Base-by-base conservation (phyloP, 2,113 vertebrate genomes). In the Dromas ardeola region DNA sequence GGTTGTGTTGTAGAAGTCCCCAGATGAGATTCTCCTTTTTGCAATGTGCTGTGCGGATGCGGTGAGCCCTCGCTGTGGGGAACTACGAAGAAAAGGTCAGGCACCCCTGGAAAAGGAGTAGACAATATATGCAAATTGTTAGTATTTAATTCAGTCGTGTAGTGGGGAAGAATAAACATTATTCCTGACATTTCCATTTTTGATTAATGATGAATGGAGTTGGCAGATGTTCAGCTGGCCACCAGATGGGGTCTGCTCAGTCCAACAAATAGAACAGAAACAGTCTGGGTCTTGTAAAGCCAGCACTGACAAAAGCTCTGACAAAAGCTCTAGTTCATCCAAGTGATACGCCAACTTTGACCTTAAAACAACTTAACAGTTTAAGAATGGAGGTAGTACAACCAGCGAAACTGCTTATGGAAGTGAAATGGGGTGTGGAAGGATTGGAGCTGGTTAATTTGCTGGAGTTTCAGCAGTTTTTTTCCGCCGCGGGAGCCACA, bases 181-280 rank as follows among this genome's bases (percentile, higher is more conserved):
- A 93, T 93, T 95, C 81, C 87, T 88, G 81, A 93, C 93, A 92
- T 90, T 96, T 96, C 81, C 91, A 93, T 93, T 93, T 96, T 95
- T 96, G 91, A 93, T 86, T 94, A 86, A 95, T 83, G 90, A 65
- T 93, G 80, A 91, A 81, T 86, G 90, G 62, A 89, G 62, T 65
- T 93, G 96, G 93, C 95, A 97, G 74, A 94, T 85, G 77, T 90
- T 94, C 91, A 83, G 81, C 93, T 92, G 95, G 81, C 81, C 27
- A 56, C 89, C 73, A 86, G 89, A 92, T 95, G 92, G 86, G 56
- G 69, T 82, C 53, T 94, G 81, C 59, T 90, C 77, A 86, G 80
- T 80, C 95, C 59, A 61, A 56, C 92, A 43, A 90, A 85, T 50
- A 59, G 85, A 95, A 65, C 7, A 72, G 86, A 91, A 89, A 79